These are phyloP conservation scores for Halisarca cf. caerulea DNA, from an alignment of 37 sponge, comb jelly and placozoan species.

Conservation along the genomic window DNA sequence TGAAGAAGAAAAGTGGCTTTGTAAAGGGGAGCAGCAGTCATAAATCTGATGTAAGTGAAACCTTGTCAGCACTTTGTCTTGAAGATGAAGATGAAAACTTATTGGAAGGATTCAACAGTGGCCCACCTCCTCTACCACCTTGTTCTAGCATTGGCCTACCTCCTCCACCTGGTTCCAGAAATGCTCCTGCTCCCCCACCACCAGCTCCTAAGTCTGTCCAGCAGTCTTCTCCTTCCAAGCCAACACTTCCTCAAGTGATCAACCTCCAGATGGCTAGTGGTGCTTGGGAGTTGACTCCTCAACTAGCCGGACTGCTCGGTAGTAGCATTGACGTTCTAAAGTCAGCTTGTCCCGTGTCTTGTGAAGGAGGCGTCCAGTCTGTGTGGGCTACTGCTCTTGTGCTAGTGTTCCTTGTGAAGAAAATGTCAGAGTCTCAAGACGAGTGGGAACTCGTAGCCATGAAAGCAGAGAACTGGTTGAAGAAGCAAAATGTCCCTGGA, in stretches of 20 bases:
- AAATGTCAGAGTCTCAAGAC: slow-evolving; percentile 27
- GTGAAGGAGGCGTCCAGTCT: slow-evolving; percentile 3
- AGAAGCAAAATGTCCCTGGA: slow-evolving; percentile 38
- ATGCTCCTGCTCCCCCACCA: background rate
- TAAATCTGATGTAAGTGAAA: too few relatives aligned
- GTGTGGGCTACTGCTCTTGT: slow-evolving; percentile 70
- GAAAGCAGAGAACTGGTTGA: slow-evolving; percentile 68
- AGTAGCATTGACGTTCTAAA: slow-evolving; percentile 30
- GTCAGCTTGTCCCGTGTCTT: slow-evolving; percentile 40
- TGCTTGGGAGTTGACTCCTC: slow-evolving; percentile 37
- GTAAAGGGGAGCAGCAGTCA: too few relatives aligned
- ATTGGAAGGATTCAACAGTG: too few relatives aligned
- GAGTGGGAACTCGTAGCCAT: slow-evolving; percentile 69
- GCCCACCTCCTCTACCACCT: slow-evolving; percentile 4
- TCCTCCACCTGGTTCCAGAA: background rate
- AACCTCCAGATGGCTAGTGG: slow-evolving; percentile 48
- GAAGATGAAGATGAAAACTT: too few relatives aligned
- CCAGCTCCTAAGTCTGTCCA: background rate
- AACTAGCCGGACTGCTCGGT: slow-evolving; percentile 9
- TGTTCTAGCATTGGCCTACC: background rate
- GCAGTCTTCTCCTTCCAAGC: background rate
- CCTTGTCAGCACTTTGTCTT: too few relatives aligned
- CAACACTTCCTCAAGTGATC: slow-evolving; percentile 22
- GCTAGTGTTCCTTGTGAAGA: slow-evolving; percentile 18
- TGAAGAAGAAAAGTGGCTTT: too few relatives aligned